Conservation (phyloP, 2,113 vertebrate genomes). For the Cnemophilus loriae region DNA sequence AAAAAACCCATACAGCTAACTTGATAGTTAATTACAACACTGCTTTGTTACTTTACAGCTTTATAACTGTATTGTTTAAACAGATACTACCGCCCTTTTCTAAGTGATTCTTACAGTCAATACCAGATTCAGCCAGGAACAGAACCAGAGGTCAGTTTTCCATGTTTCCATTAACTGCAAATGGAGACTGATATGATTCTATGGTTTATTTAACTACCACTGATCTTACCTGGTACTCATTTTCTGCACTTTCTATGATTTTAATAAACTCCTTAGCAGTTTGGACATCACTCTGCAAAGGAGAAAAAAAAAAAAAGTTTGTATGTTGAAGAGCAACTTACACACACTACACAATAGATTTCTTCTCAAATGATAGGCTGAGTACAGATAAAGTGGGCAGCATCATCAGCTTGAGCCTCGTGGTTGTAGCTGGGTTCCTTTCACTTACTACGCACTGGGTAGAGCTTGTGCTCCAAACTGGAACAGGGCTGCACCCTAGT, state of each 20-base stretch:
- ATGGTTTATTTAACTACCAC: not conserved
- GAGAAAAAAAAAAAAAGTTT: not conserved
- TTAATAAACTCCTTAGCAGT: slow-evolving; percentile 94
- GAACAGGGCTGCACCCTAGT: not conserved
- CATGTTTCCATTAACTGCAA: not conserved
- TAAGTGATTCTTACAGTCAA: not conserved
- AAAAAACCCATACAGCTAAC: not conserved
- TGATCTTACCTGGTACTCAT: slow-evolving; percentile 90
- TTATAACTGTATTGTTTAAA: not conserved
- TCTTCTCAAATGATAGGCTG: not conserved
- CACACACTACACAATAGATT: not conserved
- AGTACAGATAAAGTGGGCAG: not conserved
- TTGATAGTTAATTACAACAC: not conserved
- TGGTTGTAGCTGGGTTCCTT: not conserved
- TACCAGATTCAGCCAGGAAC: not conserved
- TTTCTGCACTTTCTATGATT: slow-evolving; percentile 91
- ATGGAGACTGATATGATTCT: not conserved
- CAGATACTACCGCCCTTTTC: not conserved
- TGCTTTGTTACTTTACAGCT: not conserved
- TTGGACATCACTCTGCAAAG: slow-evolving; percentile 82
- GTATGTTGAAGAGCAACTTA: not conserved
- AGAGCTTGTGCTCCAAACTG: not conserved
- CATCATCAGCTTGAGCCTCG: not conserved
- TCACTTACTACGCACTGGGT: not conserved
- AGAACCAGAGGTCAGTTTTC: not conserved